A percentile compares a stretch with the other conserved stretches of the same genome.
These are phyloP conservation scores for Nicator chloris DNA, from an alignment of 2,113 vertebrate genomes.

Conservation along the genomic window DNA sequence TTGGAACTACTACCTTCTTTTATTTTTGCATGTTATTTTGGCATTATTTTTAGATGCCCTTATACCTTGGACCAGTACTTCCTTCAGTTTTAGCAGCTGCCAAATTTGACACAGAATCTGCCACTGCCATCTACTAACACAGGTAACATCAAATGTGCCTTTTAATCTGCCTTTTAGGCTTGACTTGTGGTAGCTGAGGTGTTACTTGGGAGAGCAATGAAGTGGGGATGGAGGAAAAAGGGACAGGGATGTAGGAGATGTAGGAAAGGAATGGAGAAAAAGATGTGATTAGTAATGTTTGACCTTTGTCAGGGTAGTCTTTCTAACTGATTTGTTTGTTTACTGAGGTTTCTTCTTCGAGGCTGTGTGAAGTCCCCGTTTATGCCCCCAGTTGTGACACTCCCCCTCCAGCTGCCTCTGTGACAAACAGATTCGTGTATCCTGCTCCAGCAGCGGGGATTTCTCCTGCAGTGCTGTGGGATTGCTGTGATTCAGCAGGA, in stretches of 20 bases:
- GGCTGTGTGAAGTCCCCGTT: background rate
- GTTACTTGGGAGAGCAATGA: background rate
- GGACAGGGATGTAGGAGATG: background rate
- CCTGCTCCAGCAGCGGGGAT: background rate
- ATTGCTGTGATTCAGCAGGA: background rate
- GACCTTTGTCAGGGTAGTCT: background rate
- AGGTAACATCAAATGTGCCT: background rate
- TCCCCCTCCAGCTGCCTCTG: background rate
- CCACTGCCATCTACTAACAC: background rate
- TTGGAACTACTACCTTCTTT: background rate
- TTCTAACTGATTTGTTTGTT: background rate
- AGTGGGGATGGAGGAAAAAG: background rate
- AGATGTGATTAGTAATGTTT: background rate
- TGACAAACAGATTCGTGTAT: rapidly evolving
- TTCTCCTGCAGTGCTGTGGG: background rate
- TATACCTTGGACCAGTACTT: background rate
- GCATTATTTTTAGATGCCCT: background rate
- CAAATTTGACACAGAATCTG: background rate
- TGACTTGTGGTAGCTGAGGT: background rate
- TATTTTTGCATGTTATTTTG: background rate
- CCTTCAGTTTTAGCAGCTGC: background rate
- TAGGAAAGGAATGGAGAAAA: background rate
- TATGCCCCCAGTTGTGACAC: background rate
- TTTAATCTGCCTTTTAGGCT: background rate
- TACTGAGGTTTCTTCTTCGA: background rate